A percentile compares a stretch with the other conserved stretches of the same genome.
phyloP scores from a whole-genome alignment of 2,797 vertebrate species.

The Leptoclinus maculatus region DNA sequence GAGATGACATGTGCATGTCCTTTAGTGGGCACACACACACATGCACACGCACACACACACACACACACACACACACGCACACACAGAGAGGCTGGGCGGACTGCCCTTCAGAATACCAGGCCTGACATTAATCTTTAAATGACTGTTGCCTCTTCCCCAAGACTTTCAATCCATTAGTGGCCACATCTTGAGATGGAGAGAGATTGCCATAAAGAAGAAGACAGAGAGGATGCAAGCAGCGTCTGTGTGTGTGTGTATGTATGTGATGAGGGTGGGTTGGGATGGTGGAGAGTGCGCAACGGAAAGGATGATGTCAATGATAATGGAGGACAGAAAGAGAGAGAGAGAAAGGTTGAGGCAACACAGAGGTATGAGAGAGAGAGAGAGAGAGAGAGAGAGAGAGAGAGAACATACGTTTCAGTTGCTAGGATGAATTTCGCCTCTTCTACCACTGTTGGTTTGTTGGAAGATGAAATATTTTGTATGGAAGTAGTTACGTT shows the following conservation, averaged over 20 bases:
- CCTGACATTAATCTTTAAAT: constrained; percentile 85
- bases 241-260: constrained; percentile 16
- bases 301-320: constrained; percentile 81
- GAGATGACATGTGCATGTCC: constrained; percentile 71
- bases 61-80: constrained; percentile 23
- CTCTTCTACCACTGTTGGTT: neutral
- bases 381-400: constrained; percentile 8
- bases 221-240: constrained; percentile 44
- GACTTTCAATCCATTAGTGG: constrained; percentile 85
- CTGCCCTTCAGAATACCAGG: constrained; percentile 83
- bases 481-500: neutral
- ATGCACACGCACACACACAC: constrained; percentile 19
- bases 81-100: constrained; percentile 32
- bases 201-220: constrained; percentile 71
- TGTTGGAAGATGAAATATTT: neutral
- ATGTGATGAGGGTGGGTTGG: constrained; percentile 18
- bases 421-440: neutral
- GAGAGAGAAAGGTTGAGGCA: constrained; percentile 36
- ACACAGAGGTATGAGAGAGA: constrained; percentile 21
- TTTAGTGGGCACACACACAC: constrained; percentile 49
- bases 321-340: constrained; percentile 67
- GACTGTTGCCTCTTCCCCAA: constrained; percentile 82
- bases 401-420: constrained; percentile 25
- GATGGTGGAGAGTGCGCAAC: constrained; percentile 11
- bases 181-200: constrained; percentile 75